A percentile compares a stretch with the other conserved stretches of the same genome.
These are phyloP conservation scores for Paralinhomoeus sp. DNA, from an alignment of 2,888 invertebrate species.

Conservation along the genomic window DNA sequence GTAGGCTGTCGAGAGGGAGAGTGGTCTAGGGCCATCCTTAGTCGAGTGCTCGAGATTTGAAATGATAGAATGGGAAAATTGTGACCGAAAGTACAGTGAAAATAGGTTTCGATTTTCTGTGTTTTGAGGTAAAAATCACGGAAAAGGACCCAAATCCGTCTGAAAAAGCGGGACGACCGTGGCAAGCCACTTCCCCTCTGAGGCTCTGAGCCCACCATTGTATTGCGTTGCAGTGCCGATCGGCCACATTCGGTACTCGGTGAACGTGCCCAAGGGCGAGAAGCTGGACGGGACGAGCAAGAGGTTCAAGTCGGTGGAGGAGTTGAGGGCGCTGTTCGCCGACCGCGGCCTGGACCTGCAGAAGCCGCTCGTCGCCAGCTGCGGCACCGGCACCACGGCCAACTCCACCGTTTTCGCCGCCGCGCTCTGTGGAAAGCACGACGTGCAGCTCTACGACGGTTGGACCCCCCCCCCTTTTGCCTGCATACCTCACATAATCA, in stretches of 20 bases:
- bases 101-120: neutral
- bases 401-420: neutral
- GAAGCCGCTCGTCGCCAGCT: conserved; percentile 18
- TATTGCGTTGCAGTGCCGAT: conserved; percentile 20
- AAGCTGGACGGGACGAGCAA: conserved; percentile 12
- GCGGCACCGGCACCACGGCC: conserved; percentile 22
- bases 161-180: too few relatives aligned
- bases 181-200: too few relatives aligned
- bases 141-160: too few relatives aligned
- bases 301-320: conserved; percentile 13
- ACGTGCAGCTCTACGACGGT: neutral
- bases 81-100: too few relatives aligned
- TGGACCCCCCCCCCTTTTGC: too few relatives aligned
- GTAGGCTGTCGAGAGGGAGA: too few relatives aligned
- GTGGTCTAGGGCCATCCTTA: too few relatives aligned
- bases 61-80: too few relatives aligned
- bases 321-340: conserved; percentile 15
- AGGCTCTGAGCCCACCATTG: too few relatives aligned
- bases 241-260: conserved; percentile 21
- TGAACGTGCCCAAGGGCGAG: conserved; percentile 17
- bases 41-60: too few relatives aligned
- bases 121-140: too few relatives aligned
- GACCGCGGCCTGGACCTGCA: conserved; percentile 15
- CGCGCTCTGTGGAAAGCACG: neutral
- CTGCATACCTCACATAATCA: too few relatives aligned